Evolutionary conservation across 2,113 vertebrate genomes (phyloP).

Genomic region (Phodopus roborovskii): DNA sequence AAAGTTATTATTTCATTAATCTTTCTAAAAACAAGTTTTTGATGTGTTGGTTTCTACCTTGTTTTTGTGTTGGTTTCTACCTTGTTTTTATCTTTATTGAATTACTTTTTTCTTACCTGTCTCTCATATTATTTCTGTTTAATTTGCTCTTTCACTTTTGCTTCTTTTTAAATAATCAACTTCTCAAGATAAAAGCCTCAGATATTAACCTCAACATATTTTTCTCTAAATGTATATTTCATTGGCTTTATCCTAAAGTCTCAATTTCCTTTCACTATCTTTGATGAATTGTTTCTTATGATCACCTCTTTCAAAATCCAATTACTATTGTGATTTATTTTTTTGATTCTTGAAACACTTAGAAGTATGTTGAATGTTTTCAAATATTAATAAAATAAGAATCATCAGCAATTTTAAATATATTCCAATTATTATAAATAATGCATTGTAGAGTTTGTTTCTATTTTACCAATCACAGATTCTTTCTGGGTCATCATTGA

Average conservation of each 20-base stretch:
- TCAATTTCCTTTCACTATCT: background rate
- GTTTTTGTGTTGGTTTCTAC: background rate
- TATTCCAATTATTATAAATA: background rate
- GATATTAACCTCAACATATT: background rate
- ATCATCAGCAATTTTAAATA: background rate
- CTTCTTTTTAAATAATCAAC: background rate
- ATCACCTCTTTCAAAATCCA: slow-evolving; percentile 19
- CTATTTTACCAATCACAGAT: background rate
- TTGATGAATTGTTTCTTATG: background rate
- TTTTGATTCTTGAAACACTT: background rate
- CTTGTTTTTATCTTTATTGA: background rate
- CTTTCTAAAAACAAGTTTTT: background rate
- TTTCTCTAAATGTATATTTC: background rate
- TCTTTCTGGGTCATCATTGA: background rate
- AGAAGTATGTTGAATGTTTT: background rate
- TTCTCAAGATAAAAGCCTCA: background rate
- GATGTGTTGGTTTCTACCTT: background rate
- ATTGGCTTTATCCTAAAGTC: background rate
- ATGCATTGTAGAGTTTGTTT: background rate
- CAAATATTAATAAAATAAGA: background rate
- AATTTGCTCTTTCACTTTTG: background rate
- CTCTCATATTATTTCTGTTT: background rate
- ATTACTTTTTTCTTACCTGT: background rate
- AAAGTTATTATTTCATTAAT: background rate
- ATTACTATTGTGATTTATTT: background rate